Evolutionary conservation across 2,113 vertebrate genomes (phyloP).

Genomic region (Lates calcarifer): DNA sequence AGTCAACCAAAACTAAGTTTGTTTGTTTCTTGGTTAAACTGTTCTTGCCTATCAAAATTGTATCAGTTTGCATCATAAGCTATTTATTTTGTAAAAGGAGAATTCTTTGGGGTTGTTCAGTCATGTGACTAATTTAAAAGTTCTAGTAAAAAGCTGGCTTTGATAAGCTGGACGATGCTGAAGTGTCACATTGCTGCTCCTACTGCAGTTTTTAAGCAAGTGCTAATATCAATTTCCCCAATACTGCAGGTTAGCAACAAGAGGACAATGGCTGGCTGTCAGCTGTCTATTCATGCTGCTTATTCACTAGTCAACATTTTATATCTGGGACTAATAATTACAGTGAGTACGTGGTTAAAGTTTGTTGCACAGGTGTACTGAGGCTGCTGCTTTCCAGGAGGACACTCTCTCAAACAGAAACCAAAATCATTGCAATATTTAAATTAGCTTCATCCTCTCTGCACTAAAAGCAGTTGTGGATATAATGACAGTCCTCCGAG

Average conservation of each 20-base stretch:
- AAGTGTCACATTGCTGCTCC: constrained; percentile 1
- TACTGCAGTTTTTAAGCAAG: neutral
- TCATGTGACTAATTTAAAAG: neutral
- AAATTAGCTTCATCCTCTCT: constrained; percentile 48
- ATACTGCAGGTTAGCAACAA: neutral
- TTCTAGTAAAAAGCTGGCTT: neutral
- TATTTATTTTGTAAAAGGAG: neutral
- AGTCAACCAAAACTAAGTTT: neutral
- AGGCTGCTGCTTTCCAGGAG: constrained; percentile 26
- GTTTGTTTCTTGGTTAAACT: neutral
- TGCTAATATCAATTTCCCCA: neutral
- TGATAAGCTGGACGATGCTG: neutral
- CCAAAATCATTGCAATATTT: constrained; percentile 49
- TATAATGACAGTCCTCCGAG: constrained; percentile 16
- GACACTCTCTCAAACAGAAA: constrained; percentile 15
- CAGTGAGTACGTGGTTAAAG: neutral
- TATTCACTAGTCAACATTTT: constrained; percentile 28
- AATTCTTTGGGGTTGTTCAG: neutral
- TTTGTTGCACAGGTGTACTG: constrained; percentile 12
- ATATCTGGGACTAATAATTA: constrained; percentile 23
- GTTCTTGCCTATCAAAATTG: neutral
- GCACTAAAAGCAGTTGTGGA: constrained; percentile 41
- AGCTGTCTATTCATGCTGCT: constrained; percentile 25
- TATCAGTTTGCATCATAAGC: neutral
- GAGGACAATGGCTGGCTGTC: constrained; percentile 18